phyloP scores from a whole-genome alignment of 2,113 vertebrate genomes.

The Gambusia holbrooki region DNA sequence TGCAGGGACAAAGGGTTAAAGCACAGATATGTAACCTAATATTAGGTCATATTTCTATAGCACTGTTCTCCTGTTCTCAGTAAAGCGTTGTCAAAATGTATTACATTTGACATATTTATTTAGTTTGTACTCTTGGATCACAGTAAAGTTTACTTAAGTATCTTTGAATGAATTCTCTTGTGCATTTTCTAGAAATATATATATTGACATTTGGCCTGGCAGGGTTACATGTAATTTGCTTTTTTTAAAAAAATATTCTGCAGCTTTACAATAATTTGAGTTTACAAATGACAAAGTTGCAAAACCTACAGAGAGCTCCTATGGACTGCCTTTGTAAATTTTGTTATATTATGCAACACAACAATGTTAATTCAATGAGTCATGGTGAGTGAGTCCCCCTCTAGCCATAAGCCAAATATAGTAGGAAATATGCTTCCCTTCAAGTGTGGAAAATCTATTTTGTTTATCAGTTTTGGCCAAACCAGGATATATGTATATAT shows the following conservation, averaged over 20 bases:
- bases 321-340: conserved; percentile 31
- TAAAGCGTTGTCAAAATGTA: neutral
- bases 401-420: conserved; percentile 27
- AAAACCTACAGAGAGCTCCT: conserved; percentile 24
- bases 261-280: conserved; percentile 34
- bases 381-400: conserved; percentile 34
- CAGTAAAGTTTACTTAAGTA: neutral
- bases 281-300: conserved; percentile 38
- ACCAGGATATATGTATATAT: neutral
- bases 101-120: neutral
- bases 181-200: neutral
- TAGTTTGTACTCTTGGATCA: neutral
- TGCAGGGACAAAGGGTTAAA: neutral
- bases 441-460: conserved; percentile 5
- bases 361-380: conserved; percentile 41
- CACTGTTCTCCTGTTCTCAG: neutral
- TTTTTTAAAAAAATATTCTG: conserved; percentile 33
- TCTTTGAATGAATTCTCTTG: neutral
- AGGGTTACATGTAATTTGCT: neutral
- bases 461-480: conserved; percentile 27
- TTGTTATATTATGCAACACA: conserved; percentile 31
- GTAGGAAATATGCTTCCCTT: neutral
- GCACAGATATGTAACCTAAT: neutral
- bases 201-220: neutral
- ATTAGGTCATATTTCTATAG: too few relatives aligned